phyloP scores from a whole-genome alignment of 1,140 invertebrate species.

The Panulirus ornatus region DNA sequence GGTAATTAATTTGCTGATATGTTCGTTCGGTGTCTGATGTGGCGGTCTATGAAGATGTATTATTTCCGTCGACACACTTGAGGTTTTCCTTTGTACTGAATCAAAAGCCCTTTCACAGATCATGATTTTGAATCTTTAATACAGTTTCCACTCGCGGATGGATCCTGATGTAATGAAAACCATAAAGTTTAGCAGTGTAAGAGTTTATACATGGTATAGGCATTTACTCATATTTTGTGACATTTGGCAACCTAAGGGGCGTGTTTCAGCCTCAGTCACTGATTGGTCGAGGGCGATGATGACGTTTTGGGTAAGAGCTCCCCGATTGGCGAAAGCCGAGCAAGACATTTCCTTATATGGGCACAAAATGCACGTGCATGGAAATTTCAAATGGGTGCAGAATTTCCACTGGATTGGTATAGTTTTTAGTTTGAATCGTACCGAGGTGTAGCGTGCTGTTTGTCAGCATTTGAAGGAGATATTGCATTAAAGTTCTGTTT shows the following conservation, averaged over 20 bases:
- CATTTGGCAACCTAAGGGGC: slow-evolving; percentile 42
- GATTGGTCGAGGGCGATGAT: slow-evolving; percentile 16
- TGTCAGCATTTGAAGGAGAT: not conserved
- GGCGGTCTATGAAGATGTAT: too few species aligned
- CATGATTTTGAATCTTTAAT: too few species aligned
- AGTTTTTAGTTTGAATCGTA: not conserved
- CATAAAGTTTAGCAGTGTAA: too few species aligned
- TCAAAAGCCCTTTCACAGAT: too few species aligned
- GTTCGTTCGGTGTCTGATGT: too few species aligned
- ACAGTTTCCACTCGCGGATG: too few species aligned
- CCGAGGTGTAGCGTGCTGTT: not conserved
- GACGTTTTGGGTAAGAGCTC: not conserved
- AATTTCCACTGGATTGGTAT: not conserved
- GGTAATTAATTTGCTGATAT: too few species aligned
- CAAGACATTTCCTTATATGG: slow-evolving; percentile 64
- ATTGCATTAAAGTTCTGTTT: not conserved
- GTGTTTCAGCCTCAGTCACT: not conserved
- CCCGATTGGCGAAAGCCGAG: slow-evolving; percentile 14
- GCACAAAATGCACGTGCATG: slow-evolving; percentile 50
- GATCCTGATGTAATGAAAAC: too few species aligned
- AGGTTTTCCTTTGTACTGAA: too few species aligned
- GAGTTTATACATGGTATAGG: too few species aligned
- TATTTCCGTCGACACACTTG: too few species aligned
- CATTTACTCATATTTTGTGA: too few species aligned
- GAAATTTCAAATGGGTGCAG: not conserved